Evolutionary conservation across 2,797 vertebrate genomes (phyloP).

Genomic region (Typhlichthys eigenmanni): DNA sequence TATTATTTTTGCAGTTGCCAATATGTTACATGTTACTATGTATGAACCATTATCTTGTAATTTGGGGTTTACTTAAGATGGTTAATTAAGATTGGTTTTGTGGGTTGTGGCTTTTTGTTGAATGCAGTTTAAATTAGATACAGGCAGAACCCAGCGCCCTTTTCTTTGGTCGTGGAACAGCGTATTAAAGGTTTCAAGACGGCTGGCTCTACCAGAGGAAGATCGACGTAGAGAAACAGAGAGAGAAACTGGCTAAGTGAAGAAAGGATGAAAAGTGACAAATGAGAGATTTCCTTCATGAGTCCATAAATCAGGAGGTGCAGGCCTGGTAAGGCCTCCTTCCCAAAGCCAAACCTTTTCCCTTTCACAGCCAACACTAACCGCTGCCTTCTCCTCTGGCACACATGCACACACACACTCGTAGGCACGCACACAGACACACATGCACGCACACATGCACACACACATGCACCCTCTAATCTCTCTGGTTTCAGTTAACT

Average conservation of each 20-base stretch:
- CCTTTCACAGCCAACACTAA: slow-evolving; percentile 52
- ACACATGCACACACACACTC: slow-evolving; percentile 19
- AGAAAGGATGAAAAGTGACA: slow-evolving; percentile 73
- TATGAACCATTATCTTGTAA: no score
- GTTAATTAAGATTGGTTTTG: no score
- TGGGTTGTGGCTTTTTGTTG: slow-evolving; percentile 28
- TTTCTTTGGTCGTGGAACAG: no score
- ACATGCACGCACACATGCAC: slow-evolving; percentile 30
- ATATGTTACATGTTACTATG: no score
- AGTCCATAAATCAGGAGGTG: slow-evolving; percentile 69
- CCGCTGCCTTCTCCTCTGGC: slow-evolving; percentile 40
- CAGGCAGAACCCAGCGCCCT: slow-evolving; percentile 23
- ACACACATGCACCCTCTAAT: slow-evolving; percentile 13
- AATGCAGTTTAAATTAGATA: slow-evolving; percentile 36
- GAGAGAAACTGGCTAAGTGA: slow-evolving; percentile 21
- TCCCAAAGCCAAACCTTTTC: slow-evolving; percentile 39
- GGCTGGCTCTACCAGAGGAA: background rate
- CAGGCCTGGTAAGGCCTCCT: slow-evolving; percentile 50
- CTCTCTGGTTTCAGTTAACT: no score
- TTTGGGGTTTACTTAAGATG: no score
- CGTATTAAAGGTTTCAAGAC: background rate
- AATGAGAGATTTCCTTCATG: slow-evolving; percentile 77
- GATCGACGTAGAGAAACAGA: background rate
- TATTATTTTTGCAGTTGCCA: no score
- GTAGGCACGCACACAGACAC: slow-evolving; percentile 19